Percentiles rank a stretch among this genome's conserved stretches.
phyloP scores from a whole-genome alignment of 2,888 invertebrate genomes.

The Nemoura dubitans region DNA sequence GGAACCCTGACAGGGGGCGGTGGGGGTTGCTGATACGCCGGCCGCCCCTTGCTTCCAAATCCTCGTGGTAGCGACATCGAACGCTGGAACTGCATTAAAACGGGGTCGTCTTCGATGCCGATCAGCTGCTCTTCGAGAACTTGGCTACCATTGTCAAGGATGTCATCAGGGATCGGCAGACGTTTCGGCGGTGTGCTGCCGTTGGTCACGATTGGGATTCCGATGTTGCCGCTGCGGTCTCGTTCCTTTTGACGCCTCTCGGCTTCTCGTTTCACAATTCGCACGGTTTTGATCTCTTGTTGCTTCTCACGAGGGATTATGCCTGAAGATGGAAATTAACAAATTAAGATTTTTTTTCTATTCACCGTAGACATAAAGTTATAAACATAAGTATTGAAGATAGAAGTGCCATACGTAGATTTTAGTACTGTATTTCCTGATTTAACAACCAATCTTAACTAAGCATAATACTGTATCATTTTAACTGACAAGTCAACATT shows the following conservation, averaged over 20 bases:
- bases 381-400: too few species aligned
- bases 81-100: conserved; percentile 58
- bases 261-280: conserved; percentile 91
- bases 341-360: background rate
- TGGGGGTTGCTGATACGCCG: conserved; percentile 54
- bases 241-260: conserved; percentile 85
- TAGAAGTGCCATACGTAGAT: too few species aligned
- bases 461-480: too few species aligned
- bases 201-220: conserved; percentile 54
- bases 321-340: conserved; percentile 61
- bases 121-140: conserved; percentile 24
- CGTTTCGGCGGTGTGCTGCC: conserved; percentile 52
- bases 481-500: too few species aligned
- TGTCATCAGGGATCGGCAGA: conserved; percentile 48
- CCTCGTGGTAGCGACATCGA: conserved; percentile 61
- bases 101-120: conserved; percentile 54
- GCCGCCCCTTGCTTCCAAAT: conserved; percentile 57
- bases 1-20: conserved; percentile 55
- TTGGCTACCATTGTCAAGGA: conserved; percentile 39
- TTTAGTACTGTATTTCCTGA: too few species aligned
- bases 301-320: conserved; percentile 79
- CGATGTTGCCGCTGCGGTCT: conserved; percentile 67
- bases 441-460: too few species aligned
- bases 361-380: too few species aligned
- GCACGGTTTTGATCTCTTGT: conserved; percentile 90